These are phyloP conservation scores for Ataeniobius toweri DNA, from an alignment of 2,797 vertebrate species.

Conservation along the genomic window DNA sequence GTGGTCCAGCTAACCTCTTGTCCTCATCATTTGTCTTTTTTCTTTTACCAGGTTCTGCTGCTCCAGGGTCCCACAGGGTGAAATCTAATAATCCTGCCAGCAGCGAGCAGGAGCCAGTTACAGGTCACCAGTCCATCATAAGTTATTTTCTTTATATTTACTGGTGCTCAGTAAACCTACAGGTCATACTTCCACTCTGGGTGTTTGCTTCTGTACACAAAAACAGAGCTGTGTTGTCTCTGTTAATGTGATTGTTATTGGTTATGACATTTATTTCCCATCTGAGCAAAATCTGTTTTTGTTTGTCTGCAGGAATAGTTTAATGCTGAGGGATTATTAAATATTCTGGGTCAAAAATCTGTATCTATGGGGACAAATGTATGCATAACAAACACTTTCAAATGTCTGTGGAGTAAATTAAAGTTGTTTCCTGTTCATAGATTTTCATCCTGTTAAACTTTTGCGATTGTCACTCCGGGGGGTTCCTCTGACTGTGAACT, in stretches of 20 bases:
- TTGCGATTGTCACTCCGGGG: background rate
- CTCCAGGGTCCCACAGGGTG: background rate
- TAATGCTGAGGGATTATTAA: constrained; percentile 37
- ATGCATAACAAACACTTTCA: constrained; percentile 1
- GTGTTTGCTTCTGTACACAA: background rate
- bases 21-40: constrained; percentile 12
- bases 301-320: constrained; percentile 27
- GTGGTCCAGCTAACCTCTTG: constrained; percentile 7
- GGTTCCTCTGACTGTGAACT: background rate
- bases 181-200: background rate
- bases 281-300: constrained; percentile 28
- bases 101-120: background rate
- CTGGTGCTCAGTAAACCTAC: constrained; percentile 4
- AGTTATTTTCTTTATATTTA: constrained; percentile 22
- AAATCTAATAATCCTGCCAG: background rate
- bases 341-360: constrained; percentile 29
- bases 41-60: background rate
- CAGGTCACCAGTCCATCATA: background rate
- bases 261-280: constrained; percentile 57
- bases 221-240: constrained; percentile 13
- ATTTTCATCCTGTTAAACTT: background rate
- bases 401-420: constrained; percentile 15
- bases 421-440: constrained; percentile 15
- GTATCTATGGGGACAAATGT: constrained; percentile 18
- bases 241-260: constrained; percentile 42